Conservation (phyloP, 2,888 invertebrate genomes). For the Apodemia zela region DNA sequence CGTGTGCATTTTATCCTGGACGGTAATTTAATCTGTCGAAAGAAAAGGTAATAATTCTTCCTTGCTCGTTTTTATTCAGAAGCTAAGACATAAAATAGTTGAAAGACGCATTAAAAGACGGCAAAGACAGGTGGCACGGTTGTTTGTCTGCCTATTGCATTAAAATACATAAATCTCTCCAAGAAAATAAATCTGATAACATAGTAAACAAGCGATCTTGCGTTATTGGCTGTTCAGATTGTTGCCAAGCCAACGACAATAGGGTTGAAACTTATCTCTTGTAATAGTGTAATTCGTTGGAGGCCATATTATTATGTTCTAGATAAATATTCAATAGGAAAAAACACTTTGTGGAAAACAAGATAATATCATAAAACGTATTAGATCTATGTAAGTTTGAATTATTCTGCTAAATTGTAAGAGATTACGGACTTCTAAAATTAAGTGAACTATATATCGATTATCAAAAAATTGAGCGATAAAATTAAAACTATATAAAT, state of each 20-base stretch:
- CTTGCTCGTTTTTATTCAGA: not conserved
- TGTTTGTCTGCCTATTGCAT: not conserved
- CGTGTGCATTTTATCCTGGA: slow-evolving; percentile 43
- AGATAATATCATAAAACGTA: slow-evolving; percentile 16
- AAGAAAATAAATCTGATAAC: not conserved
- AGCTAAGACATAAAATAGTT: no score
- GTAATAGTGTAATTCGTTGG: not conserved
- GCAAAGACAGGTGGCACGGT: not conserved
- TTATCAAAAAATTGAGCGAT: no score
- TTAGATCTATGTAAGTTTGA: not conserved
- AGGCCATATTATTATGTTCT: not conserved
- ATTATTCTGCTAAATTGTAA: not conserved
- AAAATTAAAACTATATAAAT: no score
- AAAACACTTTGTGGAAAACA: slow-evolving; percentile 7
- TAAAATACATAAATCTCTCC: not conserved
- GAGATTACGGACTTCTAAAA: no score
- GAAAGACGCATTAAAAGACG: no score
- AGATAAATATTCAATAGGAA: slow-evolving; percentile 5
- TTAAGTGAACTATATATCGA: no score
- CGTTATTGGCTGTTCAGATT: not conserved
- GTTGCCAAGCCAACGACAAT: slow-evolving; percentile 3
- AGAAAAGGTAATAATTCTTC: slow-evolving; percentile 50
- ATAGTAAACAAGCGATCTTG: slow-evolving; percentile 12
- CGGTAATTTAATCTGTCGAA: slow-evolving; percentile 45
- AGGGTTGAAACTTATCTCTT: not conserved